Base-by-base conservation (phyloP, 2,888 invertebrate genomes). In the Teleiodes luculella region DNA sequence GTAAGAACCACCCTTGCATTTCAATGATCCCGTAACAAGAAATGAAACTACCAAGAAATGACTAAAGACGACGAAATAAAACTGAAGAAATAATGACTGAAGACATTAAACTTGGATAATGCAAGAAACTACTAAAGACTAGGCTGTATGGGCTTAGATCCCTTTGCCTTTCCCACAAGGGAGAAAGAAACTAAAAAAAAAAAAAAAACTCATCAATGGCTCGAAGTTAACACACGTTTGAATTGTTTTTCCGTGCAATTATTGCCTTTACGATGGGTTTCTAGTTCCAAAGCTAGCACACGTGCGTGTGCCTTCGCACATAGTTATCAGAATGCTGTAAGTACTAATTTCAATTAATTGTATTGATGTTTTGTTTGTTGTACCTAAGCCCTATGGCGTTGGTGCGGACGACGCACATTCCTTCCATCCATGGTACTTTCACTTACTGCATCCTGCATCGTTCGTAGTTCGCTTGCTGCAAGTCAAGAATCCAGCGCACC, bases 201-300 rank as follows among this genome's bases (percentile, higher is more conserved):
- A n/a, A n/a, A n/a, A n/a, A n/a, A n/a, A n/a, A 85, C 83, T 86
- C 88, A 87, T 81, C 81, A 77, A 88, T 88, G 87, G 69, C 61
- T 71, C 73, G 68, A 67, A 75, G 79, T 43, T 83, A 80, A 67
- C 70, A 76, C 79, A 84, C 83, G 88, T 83, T 73, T 77, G 66
- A 78, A 86, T 83, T 71, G 82, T 85, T 85, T 86, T 81, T 76
- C 79, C 72, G 80, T 85, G 82, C 84, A 82, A 79, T 82, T 80
- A 78, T 83, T 85, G 91, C 89, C 85, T 91, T 91, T 59, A 92
- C 89, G 91, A 95, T 95, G 94, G 93, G 91, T 92, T 91, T 92
- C 91, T 95, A 95, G 93, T 92, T 84, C 80, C 81, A 85, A 83
- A 76, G 86, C 87, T 91, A 90, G 93, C 93, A 93, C 93, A 93